Conservation (phyloP, 92 coral and sea anemone genomes). For the Phenganax subtilis region DNA sequence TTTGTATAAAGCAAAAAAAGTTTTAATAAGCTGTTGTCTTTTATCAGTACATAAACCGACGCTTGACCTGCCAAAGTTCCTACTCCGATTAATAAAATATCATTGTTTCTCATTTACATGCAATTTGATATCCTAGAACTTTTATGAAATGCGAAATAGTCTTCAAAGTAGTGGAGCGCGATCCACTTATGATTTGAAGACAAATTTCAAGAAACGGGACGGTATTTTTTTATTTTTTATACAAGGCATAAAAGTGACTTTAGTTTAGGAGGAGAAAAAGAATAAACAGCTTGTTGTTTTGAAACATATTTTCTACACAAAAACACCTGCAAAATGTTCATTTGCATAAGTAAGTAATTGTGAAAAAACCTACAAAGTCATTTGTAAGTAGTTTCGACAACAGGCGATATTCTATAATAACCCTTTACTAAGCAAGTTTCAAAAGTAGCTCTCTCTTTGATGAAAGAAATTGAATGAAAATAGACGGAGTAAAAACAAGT, state of each 20-base stretch:
- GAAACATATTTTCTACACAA: not conserved
- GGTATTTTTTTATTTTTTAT: not conserved
- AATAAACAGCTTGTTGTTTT: constrained; percentile 5
- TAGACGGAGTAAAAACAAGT: too few relatives aligned
- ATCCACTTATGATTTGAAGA: too few relatives aligned
- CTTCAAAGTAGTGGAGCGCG: too few relatives aligned
- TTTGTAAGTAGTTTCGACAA: not conserved
- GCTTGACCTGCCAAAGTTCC: too few relatives aligned
- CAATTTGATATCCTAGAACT: too few relatives aligned
- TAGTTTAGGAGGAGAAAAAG: not conserved
- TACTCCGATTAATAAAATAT: too few relatives aligned
- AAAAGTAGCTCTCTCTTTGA: too few relatives aligned
- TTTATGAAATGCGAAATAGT: too few relatives aligned
- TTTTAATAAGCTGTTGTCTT: not conserved
- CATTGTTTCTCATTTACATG: too few relatives aligned
- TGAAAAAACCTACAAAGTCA: not conserved
- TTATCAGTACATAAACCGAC: not conserved
- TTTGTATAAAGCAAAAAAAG: not conserved
- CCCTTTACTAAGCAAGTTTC: too few relatives aligned
- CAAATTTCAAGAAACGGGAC: not conserved
- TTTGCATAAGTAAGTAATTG: constrained; percentile 21
- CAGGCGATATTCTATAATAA: too few relatives aligned
- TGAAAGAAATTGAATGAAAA: too few relatives aligned
- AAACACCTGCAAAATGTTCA: constrained; percentile 41
- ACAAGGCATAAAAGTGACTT: not conserved